Base-by-base conservation (phyloP, 2,113 vertebrate species). In the Macheiramphus alcinus region DNA sequence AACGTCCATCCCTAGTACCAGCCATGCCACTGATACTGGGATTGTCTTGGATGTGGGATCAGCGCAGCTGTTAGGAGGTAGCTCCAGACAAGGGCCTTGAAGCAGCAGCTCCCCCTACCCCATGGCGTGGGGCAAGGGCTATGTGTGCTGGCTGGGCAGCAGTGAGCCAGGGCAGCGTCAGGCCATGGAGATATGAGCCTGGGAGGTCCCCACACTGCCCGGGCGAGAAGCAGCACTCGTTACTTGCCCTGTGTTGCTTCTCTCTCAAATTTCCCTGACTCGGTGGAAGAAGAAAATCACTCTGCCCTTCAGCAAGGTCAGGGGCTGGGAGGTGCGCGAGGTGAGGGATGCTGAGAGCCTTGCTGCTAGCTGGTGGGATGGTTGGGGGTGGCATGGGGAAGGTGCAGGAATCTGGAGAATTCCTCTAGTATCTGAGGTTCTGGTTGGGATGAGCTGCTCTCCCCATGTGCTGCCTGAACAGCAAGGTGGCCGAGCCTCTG, bases 191-290 rank as follows among this genome's bases (percentile, higher is more conserved):
- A 26, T 26, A 5, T 16, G 43, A 45, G 61, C 1, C 0, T 11
- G 72, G 71, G 32, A 45, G 5, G 3, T 16, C 21, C 40, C 56
- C 1, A 4, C 1, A 4, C 58, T 58, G n/a, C 38, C 40, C 1
- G 3, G 55, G 18, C 1, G 4, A 56, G 70, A 9, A 1, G 4
- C 2, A 6, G 52, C 23, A 6, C 62, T n/a, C 23, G 3, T 53
- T 48, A 17, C 20, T 5, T 20, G 8, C 15, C 31, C n/a, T 3
- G 0, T 9, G 53, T 36, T 26, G 10, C 36, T 70, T 55, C 58
- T 48, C 66, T 52, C 16, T 20, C 52, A 11, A 1, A 32, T 67
- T 84, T 40, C 76, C 18, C 52, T 62, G 16, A 5, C 32, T 66
- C 1, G 0, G 15, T 22, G 16, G 31, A 76, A 55, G 47, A 52